phyloP scores from a whole-genome alignment of 2,888 invertebrate species.

The Drosophila trichaetosa region DNA sequence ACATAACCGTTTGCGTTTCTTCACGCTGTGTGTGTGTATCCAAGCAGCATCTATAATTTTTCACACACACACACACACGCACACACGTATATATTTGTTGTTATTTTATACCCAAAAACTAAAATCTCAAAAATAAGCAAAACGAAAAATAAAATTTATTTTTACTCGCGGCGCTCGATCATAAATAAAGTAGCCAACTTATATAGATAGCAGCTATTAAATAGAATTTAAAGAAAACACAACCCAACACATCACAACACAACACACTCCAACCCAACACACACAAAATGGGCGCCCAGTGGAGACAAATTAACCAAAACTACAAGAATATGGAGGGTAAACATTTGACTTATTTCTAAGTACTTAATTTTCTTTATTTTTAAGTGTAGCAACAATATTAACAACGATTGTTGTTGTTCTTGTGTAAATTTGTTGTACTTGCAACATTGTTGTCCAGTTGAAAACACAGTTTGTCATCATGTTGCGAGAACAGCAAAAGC shows the following conservation, averaged over 20 bases:
- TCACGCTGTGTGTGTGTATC: constrained; percentile 11
- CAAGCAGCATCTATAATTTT: constrained; percentile 26
- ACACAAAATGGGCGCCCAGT: constrained; percentile 76
- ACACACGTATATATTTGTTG: constrained; percentile 7
- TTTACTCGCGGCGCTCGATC: constrained; percentile 54
- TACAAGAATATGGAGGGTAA: constrained; percentile 83
- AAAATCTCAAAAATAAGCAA: constrained; percentile 30
- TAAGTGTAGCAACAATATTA: neutral
- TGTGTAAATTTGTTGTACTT: neutral
- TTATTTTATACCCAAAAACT: constrained; percentile 37
- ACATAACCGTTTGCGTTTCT: constrained; percentile 42
- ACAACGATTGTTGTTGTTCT: neutral
- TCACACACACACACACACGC: neutral
- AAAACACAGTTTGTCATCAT: neutral
- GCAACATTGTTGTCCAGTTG: neutral
- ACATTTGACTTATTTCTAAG: constrained; percentile 10
- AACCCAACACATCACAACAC: neutral
- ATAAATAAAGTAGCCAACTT: constrained; percentile 42
- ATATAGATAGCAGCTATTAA: constrained; percentile 24
- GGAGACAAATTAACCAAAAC: constrained; percentile 80
- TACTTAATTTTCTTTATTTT: neutral
- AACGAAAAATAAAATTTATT: constrained; percentile 40
- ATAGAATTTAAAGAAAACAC: constrained; percentile 16
- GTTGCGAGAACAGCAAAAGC: neutral
- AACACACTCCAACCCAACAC: neutral